Conservation (phyloP, 92 coral and sea anemone species). For the Epizoanthus fatuus region DNA sequence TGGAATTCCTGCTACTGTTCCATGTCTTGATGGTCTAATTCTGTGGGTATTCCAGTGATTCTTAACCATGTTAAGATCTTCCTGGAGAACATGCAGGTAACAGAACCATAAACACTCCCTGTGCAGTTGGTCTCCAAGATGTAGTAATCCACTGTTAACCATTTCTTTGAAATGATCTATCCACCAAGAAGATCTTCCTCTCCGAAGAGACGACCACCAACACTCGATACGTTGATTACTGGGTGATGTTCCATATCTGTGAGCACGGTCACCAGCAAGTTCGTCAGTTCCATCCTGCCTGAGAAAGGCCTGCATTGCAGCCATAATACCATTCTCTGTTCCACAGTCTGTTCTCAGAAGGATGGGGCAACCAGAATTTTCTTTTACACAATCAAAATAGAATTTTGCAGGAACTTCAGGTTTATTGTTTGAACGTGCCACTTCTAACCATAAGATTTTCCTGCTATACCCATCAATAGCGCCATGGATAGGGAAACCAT, state of each 20-base stretch:
- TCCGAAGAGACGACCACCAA: slow-evolving; percentile 46
- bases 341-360: slow-evolving; percentile 67
- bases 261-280: slow-evolving; percentile 32
- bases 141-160: slow-evolving; percentile 34
- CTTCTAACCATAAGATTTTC: slow-evolving; percentile 60
- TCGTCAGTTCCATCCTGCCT: slow-evolving; percentile 39
- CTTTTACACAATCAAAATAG: slow-evolving; percentile 49
- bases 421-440: slow-evolving; percentile 54
- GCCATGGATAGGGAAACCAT: slow-evolving; percentile 67
- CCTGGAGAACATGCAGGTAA: slow-evolving; percentile 37
- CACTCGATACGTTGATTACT: slow-evolving; percentile 52
- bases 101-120: slow-evolving; percentile 56
- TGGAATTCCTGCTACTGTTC: slow-evolving; percentile 75
- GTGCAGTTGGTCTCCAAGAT: slow-evolving; percentile 45
- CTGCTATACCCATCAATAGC: slow-evolving; percentile 59
- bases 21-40: slow-evolving; percentile 63
- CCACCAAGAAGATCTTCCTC: slow-evolving; percentile 47
- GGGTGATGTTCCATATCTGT: slow-evolving; percentile 46
- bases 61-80: slow-evolving; percentile 63
- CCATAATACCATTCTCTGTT: slow-evolving; percentile 62
- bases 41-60: slow-evolving; percentile 62
- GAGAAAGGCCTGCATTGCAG: slow-evolving; percentile 51
- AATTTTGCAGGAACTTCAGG: slow-evolving; percentile 45
- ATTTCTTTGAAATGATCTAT: slow-evolving; percentile 54
- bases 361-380: slow-evolving; percentile 55